Base-by-base conservation (phyloP, 1,140 invertebrate species). In the Bradynema listronoti region DNA sequence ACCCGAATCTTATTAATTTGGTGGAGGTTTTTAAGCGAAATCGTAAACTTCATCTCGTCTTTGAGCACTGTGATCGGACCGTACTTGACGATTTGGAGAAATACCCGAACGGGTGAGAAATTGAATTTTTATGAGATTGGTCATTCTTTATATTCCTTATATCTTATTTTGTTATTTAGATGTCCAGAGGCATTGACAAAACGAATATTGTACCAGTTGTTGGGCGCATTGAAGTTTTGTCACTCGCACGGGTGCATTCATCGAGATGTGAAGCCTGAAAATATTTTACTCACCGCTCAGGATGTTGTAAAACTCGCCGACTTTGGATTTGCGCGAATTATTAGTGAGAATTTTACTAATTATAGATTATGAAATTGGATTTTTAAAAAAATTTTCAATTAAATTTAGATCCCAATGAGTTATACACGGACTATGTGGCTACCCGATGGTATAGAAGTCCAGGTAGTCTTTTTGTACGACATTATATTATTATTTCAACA, bases 401-500 rank as follows among this genome's bases (percentile, higher is more conserved):
- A 0, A 29, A 50, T 80, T 71, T 75, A 78, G 83, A 81, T 67
- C 89, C 91, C 0, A 91, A 90, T 5, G 93, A 96, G 83, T 91
- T 93, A 79, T 97, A 95, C 78, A 99, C 94, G 52, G 94, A 99
- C 80, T 98, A 99, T 80, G 94, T 99, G 45, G 94, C 94, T 1
- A 98, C 94, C 4, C 83, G 94, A 25, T 99, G 93, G 93, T 99
- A 99, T 80, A 83, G 94, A 54, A 88, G 91, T 56, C 70, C 91
- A 0, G 94, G 97, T 80, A 82, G 96, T 7, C 82, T 97, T 25
- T 92, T 97, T 39, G 16, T 11, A 63, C 25, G 19, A 9, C 7
- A 22, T 9, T 47, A 47, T 22, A 47, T 47, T 47, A 9, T 11
- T 14, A 9, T 22, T 47, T 22, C 9, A 9, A 9, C 9, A 9